Conservation (phyloP, 92 coral and sea anemone genomes). For the Umimayanthus chanpuru region DNA sequence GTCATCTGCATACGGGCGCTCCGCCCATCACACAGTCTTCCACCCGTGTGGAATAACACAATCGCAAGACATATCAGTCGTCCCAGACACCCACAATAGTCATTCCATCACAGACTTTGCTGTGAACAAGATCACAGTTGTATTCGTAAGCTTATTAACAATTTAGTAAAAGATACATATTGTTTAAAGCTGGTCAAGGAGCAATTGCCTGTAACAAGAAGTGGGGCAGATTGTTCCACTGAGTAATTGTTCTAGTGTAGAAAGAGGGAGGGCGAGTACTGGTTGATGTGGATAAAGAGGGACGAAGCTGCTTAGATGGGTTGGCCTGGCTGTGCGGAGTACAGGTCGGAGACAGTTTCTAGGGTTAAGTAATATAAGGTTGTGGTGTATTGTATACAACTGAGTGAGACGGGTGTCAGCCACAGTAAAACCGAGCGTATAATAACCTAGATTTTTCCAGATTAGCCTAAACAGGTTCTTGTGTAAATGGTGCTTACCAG, state of each 20-base stretch:
- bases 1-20: too few species aligned
- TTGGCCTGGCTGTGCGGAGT: background rate
- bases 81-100: too few species aligned
- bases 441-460: too few species aligned
- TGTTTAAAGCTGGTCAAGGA: background rate
- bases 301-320: conserved; percentile 17
- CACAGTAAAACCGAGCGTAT: too few species aligned
- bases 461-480: too few species aligned
- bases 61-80: too few species aligned
- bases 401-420: conserved; percentile 12
- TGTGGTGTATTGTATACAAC: conserved; percentile 7
- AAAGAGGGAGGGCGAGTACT: background rate
- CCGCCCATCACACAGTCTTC: too few species aligned
- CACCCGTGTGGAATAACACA: too few species aligned
- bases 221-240: background rate
- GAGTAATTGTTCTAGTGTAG: background rate
- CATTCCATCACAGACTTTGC: too few species aligned
- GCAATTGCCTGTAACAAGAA: background rate
- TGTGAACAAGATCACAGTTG: too few species aligned
- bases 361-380: background rate
- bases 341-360: background rate
- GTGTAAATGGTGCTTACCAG: too few species aligned
- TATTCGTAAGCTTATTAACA: too few species aligned
- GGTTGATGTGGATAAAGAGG: background rate
- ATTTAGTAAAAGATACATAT: background rate